Base-by-base conservation (phyloP, 2,113 vertebrate species). In the Callopanchax toddi region DNA sequence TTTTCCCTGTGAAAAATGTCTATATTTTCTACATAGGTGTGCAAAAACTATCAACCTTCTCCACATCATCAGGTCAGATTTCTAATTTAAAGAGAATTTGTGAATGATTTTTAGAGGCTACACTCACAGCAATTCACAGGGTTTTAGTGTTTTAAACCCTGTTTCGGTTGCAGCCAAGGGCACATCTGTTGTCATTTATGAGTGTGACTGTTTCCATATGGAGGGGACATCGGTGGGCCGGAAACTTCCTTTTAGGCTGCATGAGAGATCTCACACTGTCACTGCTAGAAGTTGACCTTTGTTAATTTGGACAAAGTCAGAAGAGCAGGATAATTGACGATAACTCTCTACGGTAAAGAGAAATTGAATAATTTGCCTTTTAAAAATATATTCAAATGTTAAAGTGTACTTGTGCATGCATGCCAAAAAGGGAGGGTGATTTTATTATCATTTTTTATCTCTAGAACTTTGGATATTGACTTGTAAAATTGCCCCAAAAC, bases 161-260 rank as follows among this genome's bases (percentile, higher is more conserved):
- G 5, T 42, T 34, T 49, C 37, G 40, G 20, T 76, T 39, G 55
- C 20, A n/a, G 29, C 16, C 25, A 68, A 60, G 18, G 52, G 59
- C 42, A 50, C 67, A 65, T 65, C 44, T 75, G 51, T 48, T 64
- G 55, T 29, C 29, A 23, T 63, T 15, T 50, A 40, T 21, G 18
- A 21, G n/a, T 46, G 22, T 15, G 22, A 65, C 3, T 21, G 45
- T 52, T 48, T 44, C n/a, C 42, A 44, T 44, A 44, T 44, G 42
- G 42, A 44, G 42, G 42, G n/a, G n/a, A 44, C 42, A 20, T 20
- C 7, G 2, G 42, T 44, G 42, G 40, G 42, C 42, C 10, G 42
- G 42, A 18, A 44, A 20, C 0, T 20, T 11, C 6, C n/a, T 20
- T 43, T 43, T 44, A 18, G 9, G 25, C 39, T 48, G 21, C 62